A percentile compares a stretch with the other conserved stretches of the same genome.
These are phyloP conservation scores for Euleptes europaea DNA, from an alignment of 2,113 vertebrate genomes.

Conservation along the genomic window DNA sequence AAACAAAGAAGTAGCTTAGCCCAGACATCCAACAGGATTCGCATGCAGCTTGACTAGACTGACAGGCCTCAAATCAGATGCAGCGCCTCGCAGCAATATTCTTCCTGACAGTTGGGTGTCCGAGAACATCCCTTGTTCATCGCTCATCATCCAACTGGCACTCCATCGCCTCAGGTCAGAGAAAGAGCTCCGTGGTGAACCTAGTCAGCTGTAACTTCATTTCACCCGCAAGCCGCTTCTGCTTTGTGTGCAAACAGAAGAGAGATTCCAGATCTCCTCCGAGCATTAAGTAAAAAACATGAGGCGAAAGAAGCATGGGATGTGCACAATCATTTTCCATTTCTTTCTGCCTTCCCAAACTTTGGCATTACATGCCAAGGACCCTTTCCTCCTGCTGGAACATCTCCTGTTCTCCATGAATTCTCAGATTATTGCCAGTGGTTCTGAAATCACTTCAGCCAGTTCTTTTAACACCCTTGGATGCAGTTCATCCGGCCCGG, in stretches of 20 bases:
- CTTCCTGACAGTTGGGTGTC: constrained; percentile 28
- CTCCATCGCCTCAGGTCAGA: constrained; percentile 23
- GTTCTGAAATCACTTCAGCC: too few species aligned
- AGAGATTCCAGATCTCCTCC: constrained; percentile 4
- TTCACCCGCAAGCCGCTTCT: constrained; percentile 13
- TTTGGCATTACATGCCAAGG: too few species aligned
- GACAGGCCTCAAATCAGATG: constrained; percentile 8
- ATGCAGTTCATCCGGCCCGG: too few species aligned
- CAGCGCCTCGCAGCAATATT: not conserved
- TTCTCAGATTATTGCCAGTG: too few species aligned
- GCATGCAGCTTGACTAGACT: not conserved
- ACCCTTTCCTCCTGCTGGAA: too few species aligned
- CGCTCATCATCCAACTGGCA: constrained; percentile 28
- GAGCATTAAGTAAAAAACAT: constrained; percentile 8
- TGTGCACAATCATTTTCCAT: not conserved
- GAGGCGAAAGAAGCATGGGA: not conserved
- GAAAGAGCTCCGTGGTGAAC: constrained; percentile 20
- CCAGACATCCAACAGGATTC: not conserved
- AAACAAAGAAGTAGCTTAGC: not conserved
- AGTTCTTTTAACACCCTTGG: too few species aligned
- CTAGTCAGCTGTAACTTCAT: constrained; percentile 39
- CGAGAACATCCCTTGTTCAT: constrained; percentile 23
- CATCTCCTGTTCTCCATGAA: too few species aligned
- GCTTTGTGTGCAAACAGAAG: constrained; percentile 22
- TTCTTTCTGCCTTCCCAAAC: not conserved